Evolutionary conservation across 2,113 vertebrate genomes (phyloP), one percentile per base, ranked within the genome.

Genomic region (Genyomyrus donnyi): DNA sequence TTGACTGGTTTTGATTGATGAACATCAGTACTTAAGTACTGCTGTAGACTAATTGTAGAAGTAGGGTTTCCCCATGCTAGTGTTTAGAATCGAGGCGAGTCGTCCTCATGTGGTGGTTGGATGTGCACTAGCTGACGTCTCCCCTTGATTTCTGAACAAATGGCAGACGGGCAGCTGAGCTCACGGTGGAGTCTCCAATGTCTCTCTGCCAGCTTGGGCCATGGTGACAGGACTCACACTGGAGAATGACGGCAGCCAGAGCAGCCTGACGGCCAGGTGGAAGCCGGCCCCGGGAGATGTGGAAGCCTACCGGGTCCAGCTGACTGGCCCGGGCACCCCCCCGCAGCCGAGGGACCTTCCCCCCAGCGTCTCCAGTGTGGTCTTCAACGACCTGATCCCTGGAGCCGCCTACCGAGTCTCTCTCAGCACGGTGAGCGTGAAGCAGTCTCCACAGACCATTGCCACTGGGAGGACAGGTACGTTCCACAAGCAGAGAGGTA

Each of bases 251-350:
- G 93, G 92, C 92, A 96, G 94, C 15, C 89, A 91, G 21, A 93
- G 95, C 31, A 49, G 93, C 91, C 90, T 99, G 66, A 92, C 90
- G 93, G 96, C 97, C 91, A 96, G 94, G 3, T 99, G 98, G 98
- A 95, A 94, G 94, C 95, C 35, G 90, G 96, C 98, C 50, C 87
- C 66, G 4, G 98, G 98, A 42, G 95, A 96, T 83, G 90, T 97
- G 70, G 95, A 98, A 87, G 92, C 88, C 62, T 96, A 98, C 88
- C 92, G 94, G 13, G 88, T 98, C 56, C 93, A 89, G 3, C 91
- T 98, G 85, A 95, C 93, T 91, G 91, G 95, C 91, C 94, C 94
- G 89, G 94, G 93, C 50, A 93, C 93, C 5, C 70, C 92, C 62
- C 90, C 90, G 56, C 94, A 94, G 94, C 93, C 94, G 89, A 96